These are phyloP conservation scores for Selenia dentaria DNA, from an alignment of 2,888 invertebrate genomes.

Conservation along the genomic window DNA sequence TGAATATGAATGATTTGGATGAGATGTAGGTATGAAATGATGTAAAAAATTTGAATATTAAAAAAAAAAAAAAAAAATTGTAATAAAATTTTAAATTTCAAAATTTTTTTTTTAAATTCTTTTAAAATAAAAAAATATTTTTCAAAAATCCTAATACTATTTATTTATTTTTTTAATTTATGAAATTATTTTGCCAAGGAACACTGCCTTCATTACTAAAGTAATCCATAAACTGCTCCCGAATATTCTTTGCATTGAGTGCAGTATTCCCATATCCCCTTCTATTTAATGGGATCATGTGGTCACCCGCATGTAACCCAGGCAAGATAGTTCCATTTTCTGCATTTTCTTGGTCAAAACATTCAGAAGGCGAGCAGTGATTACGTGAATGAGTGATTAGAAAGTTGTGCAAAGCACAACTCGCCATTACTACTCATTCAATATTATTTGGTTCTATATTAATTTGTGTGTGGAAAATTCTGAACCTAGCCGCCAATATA, in stretches of 20 bases:
- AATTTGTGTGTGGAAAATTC: constrained; percentile 13
- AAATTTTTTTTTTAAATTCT: too few relatives aligned
- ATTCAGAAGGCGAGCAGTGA: neutral
- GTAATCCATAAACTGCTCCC: neutral
- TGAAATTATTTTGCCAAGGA: neutral
- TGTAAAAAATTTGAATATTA: too few relatives aligned
- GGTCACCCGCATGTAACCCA: neutral
- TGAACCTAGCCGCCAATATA: constrained; percentile 23
- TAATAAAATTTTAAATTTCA: neutral
- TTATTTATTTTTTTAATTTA: neutral
- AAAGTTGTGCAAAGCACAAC: neutral
- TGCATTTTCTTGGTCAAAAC: constrained; percentile 4
- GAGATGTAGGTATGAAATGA: too few relatives aligned
- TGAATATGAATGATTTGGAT: too few relatives aligned
- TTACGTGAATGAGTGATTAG: neutral
- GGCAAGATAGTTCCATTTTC: neutral
- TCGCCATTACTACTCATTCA: constrained; percentile 14
- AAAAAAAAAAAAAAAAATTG: too few relatives aligned
- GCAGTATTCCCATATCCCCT: neutral
- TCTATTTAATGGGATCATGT: neutral
- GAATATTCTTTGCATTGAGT: neutral
- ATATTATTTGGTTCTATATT: constrained; percentile 10
- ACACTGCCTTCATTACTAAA: neutral
- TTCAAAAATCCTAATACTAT: neutral
- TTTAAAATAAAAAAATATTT: too few relatives aligned